phyloP scores from a whole-genome alignment of 2,797 vertebrate genomes.

The Odontamblyopus rebecca region DNA sequence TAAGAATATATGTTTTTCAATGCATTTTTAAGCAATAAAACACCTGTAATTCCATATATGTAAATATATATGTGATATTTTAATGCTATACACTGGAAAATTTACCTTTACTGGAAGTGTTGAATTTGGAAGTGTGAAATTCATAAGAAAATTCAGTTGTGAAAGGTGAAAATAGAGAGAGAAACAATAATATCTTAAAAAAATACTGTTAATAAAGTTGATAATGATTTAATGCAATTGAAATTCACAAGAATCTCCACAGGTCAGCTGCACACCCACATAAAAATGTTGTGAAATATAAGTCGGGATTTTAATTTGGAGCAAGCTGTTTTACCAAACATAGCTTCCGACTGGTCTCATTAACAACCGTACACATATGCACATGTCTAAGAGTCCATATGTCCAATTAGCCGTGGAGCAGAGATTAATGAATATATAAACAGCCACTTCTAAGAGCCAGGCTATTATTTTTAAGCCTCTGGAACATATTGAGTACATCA shows the following conservation, averaged over 20 bases:
- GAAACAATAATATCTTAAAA: background rate
- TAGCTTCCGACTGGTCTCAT: background rate
- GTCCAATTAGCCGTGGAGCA: conserved; percentile 2
- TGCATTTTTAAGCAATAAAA: too few species aligned
- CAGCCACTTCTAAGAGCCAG: background rate
- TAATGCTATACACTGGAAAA: too few species aligned
- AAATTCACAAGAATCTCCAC: too few species aligned
- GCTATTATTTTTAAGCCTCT: background rate
- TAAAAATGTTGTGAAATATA: background rate
- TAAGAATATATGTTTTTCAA: too few species aligned
- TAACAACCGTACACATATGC: background rate
- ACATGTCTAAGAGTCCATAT: conserved; percentile 3
- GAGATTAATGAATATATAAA: background rate
- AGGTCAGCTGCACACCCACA: background rate
- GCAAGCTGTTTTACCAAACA: background rate
- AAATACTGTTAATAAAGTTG: background rate
- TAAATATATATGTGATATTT: too few species aligned
- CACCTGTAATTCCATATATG: too few species aligned
- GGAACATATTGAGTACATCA: background rate
- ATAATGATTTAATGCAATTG: background rate
- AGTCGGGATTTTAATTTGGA: background rate
- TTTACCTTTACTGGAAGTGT: too few species aligned
- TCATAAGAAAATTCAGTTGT: too few species aligned
- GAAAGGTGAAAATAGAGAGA: too few species aligned
- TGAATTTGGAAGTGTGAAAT: too few species aligned